A percentile compares a stretch with the other conserved stretches of the same genome.
Conservation (phyloP, 2,113 vertebrate genomes). For the Cyprinodon brontotheroides region DNA sequence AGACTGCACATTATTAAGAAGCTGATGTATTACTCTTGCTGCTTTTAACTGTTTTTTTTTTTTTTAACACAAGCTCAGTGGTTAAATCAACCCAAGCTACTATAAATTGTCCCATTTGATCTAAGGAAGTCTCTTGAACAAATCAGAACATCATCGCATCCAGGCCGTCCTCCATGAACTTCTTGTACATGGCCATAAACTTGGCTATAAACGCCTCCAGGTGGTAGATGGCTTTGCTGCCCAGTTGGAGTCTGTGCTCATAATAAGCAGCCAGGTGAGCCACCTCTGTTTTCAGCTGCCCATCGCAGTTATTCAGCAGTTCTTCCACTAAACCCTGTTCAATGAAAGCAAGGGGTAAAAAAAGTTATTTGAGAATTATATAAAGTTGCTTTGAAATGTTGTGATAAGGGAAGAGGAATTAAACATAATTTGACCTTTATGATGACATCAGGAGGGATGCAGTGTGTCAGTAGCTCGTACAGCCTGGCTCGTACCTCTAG, state of each 20-base stretch:
- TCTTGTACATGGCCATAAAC: slow-evolving; percentile 98
- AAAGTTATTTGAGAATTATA: not conserved
- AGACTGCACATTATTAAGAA: not conserved
- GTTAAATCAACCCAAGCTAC: slow-evolving; percentile 1
- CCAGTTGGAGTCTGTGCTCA: slow-evolving; percentile 93
- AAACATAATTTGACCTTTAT: slow-evolving; percentile 87
- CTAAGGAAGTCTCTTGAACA: not conserved
- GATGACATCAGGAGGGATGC: slow-evolving; percentile 95
- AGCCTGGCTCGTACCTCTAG: slow-evolving; percentile 92
- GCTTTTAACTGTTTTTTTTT: not conserved
- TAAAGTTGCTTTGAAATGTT: not conserved
- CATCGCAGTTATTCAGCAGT: slow-evolving; percentile 93
- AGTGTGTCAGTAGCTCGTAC: slow-evolving; percentile 96
- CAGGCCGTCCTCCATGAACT: slow-evolving; percentile 98
- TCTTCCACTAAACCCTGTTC: slow-evolving; percentile 89
- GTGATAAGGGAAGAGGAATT: not conserved
- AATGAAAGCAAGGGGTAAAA: not conserved
- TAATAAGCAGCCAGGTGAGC: slow-evolving; percentile 93
- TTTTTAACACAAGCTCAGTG: not conserved
- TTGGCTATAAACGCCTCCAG: slow-evolving; percentile 96
- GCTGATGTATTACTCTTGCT: slow-evolving; percentile 17
- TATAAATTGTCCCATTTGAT: not conserved
- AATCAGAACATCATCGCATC: slow-evolving; percentile 92
- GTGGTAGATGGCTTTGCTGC: slow-evolving; percentile 97
- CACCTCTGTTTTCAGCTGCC: slow-evolving; percentile 95